Base-by-base conservation (phyloP, 1,140 invertebrate species). In the Rhyzopertha dominica region DNA sequence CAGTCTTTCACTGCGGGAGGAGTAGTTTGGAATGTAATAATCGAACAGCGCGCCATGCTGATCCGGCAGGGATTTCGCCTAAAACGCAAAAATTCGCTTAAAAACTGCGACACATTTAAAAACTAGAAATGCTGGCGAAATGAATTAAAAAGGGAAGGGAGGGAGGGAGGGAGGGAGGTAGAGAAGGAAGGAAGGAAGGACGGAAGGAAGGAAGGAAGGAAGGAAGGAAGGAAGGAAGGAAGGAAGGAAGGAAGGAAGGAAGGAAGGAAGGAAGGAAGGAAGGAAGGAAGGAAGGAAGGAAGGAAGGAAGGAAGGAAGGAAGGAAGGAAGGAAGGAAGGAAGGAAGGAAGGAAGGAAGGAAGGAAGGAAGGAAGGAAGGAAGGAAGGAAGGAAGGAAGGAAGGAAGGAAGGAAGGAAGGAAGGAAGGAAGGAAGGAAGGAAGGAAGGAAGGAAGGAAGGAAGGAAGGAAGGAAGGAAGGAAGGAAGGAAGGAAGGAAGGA, bases 391-490 rank as follows among this genome's bases (percentile, higher is more conserved):
- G 16, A 32, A 13, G 30, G 16, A 32, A 13, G 30, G 16, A 32
- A 13, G 30, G 16, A 32, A 13, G 30, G 16, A 32, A 13, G 30
- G 16, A 32, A 13, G 30, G 16, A 32, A 13, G 30, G 16, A 32
- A 13, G 30, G 16, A 32, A 13, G 30, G 16, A 32, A 13, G 30
- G 16, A 32, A 13, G 13, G 16, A 32, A 13, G 30, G 30, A 32
- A 32, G 30, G 30, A 32, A 32, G 30, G 30, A 32, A 32, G 30
- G 30, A 32, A 32, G 30, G 30, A 32, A 32, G 30, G 30, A 32
- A 7, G 30, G 30, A 32, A 7, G 30, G 30, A 32, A 7, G 30
- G 30, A 32, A 7, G 30, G 30, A 32, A 32, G 30, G 16, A 32
- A 13, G 13, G 16, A 32, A 13, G 30, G 30, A 32, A 32, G 30